A percentile compares a stretch with the other conserved stretches of the same genome.
Conservation (phyloP, 2,888 invertebrate species). For the Acanthosepion pharaonis region DNA sequence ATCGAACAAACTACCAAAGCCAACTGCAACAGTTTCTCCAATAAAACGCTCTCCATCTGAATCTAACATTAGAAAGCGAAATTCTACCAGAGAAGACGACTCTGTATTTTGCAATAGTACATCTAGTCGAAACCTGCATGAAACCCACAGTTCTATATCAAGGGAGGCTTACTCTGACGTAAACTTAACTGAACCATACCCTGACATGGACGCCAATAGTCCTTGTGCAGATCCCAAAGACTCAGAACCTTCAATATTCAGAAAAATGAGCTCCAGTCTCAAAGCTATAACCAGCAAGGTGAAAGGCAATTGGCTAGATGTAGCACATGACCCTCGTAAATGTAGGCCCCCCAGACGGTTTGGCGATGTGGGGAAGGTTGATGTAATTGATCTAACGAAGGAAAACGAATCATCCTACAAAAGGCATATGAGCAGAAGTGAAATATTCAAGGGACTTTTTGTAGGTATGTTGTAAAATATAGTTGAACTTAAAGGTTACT, state of each 20-base stretch:
- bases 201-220: conserved; percentile 37
- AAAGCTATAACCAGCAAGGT: conserved; percentile 42
- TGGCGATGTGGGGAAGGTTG: conserved; percentile 54
- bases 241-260: conserved; percentile 36
- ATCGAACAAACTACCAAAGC: conserved; percentile 42
- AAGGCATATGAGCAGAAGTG: conserved; percentile 57
- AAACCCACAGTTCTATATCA: conserved; percentile 37
- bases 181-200: conserved; percentile 39
- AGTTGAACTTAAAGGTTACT: conserved; percentile 45
- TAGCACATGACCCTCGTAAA: conserved; percentile 43
- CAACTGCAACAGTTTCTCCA: conserved; percentile 36
- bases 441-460: conserved; percentile 48
- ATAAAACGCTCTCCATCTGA: conserved; percentile 46
- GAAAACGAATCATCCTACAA: conserved; percentile 53
- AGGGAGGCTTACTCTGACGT: conserved; percentile 41
- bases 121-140: conserved; percentile 44
- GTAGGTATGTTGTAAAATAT: conserved; percentile 49
- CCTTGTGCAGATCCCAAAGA: conserved; percentile 2
- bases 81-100: conserved; percentile 40
- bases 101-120: conserved; percentile 42
- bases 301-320: conserved; percentile 39
- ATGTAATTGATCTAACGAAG: conserved; percentile 64
- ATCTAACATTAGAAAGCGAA: conserved; percentile 43
- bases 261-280: conserved; percentile 46
- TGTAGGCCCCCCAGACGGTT: conserved; percentile 39